A percentile compares a stretch with the other conserved stretches of the same genome.
phyloP scores from a whole-genome alignment of 2,888 invertebrate species.

The Nomada hirtipes region DNA sequence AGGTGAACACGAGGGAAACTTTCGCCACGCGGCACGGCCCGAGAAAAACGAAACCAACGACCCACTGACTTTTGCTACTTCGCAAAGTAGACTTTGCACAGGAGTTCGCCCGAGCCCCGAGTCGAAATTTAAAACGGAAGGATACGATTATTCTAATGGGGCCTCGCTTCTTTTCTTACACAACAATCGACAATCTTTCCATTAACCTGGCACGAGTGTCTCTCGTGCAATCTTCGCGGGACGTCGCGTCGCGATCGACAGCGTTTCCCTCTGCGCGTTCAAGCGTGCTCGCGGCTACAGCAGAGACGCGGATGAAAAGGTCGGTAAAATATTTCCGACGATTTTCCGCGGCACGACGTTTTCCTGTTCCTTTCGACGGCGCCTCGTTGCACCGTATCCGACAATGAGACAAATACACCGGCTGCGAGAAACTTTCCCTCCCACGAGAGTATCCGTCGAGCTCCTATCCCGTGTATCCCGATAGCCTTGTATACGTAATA shows the following conservation, averaged over 20 bases:
- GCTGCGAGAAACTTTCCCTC: slow-evolving; percentile 22
- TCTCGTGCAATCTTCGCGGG: background rate
- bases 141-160: slow-evolving; percentile 46
- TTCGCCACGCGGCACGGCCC: background rate
- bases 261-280: background rate
- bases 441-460: slow-evolving; percentile 15
- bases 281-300: background rate
- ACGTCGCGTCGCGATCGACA: background rate
- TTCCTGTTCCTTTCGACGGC: slow-evolving; percentile 16
- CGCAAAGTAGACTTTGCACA: slow-evolving; percentile 50
- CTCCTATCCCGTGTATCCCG: slow-evolving; percentile 1
- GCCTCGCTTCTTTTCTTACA: background rate
- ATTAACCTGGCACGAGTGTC: background rate
- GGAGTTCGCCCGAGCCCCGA: slow-evolving; percentile 24
- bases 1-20: slow-evolving; percentile 46
- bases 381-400: slow-evolving; percentile 12
- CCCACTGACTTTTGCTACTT: slow-evolving; percentile 48
- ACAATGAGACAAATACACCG: slow-evolving; percentile 22
- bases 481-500: slow-evolving; percentile 26
- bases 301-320: background rate
- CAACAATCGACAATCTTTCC: background rate
- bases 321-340: slow-evolving; percentile 22
- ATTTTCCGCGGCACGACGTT: slow-evolving; percentile 10
- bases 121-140: slow-evolving; percentile 40
- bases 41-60: slow-evolving; percentile 38